phyloP scores from a whole-genome alignment of 2,113 vertebrate genomes.

The Pseudorhombus dupliciocellatus region DNA sequence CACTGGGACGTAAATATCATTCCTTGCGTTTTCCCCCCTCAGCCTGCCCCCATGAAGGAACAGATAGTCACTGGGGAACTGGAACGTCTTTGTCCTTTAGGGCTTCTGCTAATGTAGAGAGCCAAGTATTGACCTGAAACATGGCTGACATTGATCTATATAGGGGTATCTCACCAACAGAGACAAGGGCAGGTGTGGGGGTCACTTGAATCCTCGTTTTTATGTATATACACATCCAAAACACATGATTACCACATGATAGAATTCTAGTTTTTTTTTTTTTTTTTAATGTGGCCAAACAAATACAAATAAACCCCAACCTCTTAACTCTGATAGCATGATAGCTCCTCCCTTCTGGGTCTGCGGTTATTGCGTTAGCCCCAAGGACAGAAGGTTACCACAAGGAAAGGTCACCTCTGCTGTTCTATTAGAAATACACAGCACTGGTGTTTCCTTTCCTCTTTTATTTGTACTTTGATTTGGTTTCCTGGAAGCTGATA shows the following conservation, averaged over 20 bases:
- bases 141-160: slow-evolving; percentile 28
- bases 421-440: slow-evolving; percentile 29
- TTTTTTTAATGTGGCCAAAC: background rate
- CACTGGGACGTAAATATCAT: slow-evolving; percentile 48
- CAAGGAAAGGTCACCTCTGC: slow-evolving; percentile 58
- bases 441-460: slow-evolving; percentile 32
- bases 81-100: slow-evolving; percentile 6
- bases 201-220: background rate
- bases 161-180: background rate
- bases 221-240: background rate
- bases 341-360: background rate
- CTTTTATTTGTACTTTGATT: slow-evolving; percentile 41
- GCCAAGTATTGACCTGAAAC: slow-evolving; percentile 25
- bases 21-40: slow-evolving; percentile 7
- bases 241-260: background rate
- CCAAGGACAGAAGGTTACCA: slow-evolving; percentile 34
- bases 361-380: slow-evolving; percentile 46
- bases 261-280: no score
- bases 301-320: background rate
- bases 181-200: background rate
- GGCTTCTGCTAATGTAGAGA: slow-evolving; percentile 11
- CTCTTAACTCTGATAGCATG: background rate
- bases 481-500: slow-evolving; percentile 40
- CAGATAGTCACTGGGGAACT: slow-evolving; percentile 3
- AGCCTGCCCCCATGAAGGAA: slow-evolving; percentile 1